Percentiles rank a stretch among this genome's conserved stretches.
phyloP scores from a whole-genome alignment of 2,888 invertebrate species.

The Chloromyia formosa region DNA sequence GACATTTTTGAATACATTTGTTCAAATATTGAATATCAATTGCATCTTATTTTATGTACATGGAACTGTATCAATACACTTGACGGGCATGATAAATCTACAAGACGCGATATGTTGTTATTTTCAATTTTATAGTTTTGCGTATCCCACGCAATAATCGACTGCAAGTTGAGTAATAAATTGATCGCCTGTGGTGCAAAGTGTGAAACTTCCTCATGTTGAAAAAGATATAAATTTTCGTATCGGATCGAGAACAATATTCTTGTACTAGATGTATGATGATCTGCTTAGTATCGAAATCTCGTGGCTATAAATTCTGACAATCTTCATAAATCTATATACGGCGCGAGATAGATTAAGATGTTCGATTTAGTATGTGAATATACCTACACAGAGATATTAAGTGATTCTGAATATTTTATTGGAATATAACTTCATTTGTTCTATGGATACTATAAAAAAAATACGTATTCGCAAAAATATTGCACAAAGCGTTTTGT shows the following conservation, averaged over 20 bases:
- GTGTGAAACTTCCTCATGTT: slow-evolving; percentile 39
- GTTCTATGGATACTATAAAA: too few species aligned
- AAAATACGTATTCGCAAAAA: too few species aligned
- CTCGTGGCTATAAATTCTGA: slow-evolving; percentile 7
- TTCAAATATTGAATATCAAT: slow-evolving; percentile 37
- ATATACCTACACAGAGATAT: neutral
- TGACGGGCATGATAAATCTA: slow-evolving; percentile 20
- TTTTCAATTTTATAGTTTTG: slow-evolving; percentile 28
- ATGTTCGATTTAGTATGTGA: neutral
- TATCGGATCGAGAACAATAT: neutral
- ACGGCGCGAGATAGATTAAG: neutral
- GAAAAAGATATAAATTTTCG: slow-evolving; percentile 5
- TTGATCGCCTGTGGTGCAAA: slow-evolving; percentile 33
- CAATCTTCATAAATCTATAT: neutral
- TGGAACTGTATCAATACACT: neutral
- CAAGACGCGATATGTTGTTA: slow-evolving; percentile 16
- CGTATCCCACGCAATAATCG: slow-evolving; percentile 38
- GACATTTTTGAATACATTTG: slow-evolving; percentile 17
- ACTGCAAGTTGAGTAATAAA: slow-evolving; percentile 21
- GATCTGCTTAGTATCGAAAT: neutral
- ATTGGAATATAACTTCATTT: too few species aligned
- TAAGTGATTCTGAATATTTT: neutral
- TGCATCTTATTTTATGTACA: slow-evolving; percentile 2
- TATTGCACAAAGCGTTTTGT: too few species aligned
- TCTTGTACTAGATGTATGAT: neutral